These are phyloP conservation scores for Chinchilla lanigera DNA, from an alignment of 2,113 vertebrate genomes.

Conservation along the genomic window DNA sequence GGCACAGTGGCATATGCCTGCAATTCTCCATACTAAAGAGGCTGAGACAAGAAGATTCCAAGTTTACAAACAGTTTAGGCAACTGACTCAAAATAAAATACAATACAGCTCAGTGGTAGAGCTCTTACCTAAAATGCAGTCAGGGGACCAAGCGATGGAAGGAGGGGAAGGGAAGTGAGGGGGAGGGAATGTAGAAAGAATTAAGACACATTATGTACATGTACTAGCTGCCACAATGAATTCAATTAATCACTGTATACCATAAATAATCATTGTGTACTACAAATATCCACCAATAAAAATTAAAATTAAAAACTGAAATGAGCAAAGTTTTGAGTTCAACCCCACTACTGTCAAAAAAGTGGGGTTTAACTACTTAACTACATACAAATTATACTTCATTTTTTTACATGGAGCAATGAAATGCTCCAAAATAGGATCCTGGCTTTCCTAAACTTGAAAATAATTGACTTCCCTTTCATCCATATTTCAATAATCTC, in stretches of 20 bases:
- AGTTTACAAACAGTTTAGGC: neutral
- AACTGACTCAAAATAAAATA: neutral
- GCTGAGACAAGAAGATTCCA: neutral
- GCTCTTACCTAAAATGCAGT: neutral
- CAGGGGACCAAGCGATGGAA: neutral
- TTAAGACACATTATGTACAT: neutral
- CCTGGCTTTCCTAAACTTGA: constrained; percentile 51
- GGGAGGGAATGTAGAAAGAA: neutral
- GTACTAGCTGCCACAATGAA: neutral
- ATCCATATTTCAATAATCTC: constrained; percentile 43
- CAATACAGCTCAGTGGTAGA: neutral
- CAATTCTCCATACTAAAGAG: neutral
- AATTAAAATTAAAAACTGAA: neutral
- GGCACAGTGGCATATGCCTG: neutral
- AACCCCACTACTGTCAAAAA: neutral
- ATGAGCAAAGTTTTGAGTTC: neutral
- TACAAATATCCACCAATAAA: neutral
- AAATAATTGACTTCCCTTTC: constrained; percentile 50
- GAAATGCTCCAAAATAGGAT: constrained; percentile 53
- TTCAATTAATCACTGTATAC: neutral
- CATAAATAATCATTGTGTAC: neutral
- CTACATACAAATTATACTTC: constrained; percentile 5
- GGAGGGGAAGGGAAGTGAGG: neutral
- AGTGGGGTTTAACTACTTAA: neutral
- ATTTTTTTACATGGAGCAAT: neutral